Evolutionary conservation across 2,797 vertebrate genomes (phyloP).

Genomic region (Silurus lanzhouensis): DNA sequence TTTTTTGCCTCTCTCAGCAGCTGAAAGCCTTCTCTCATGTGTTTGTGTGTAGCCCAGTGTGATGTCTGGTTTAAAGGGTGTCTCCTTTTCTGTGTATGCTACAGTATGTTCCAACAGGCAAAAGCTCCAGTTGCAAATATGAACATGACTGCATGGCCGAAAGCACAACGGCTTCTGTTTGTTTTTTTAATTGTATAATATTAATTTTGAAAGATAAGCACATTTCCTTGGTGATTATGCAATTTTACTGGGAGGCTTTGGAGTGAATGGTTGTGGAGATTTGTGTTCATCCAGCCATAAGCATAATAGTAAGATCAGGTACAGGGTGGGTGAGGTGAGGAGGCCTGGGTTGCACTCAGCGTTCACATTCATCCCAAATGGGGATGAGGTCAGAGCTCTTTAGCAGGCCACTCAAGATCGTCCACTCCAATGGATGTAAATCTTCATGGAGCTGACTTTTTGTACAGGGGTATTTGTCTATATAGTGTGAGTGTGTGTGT

Average conservation of each 20-base stretch:
- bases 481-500: too few species aligned
- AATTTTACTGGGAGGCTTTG: background rate
- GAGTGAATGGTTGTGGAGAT: too few species aligned
- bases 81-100: background rate
- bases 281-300: too few species aligned
- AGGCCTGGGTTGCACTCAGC: too few species aligned
- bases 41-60: constrained; percentile 25
- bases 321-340: too few species aligned
- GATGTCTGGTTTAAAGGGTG: constrained; percentile 18
- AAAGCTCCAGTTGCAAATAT: background rate
- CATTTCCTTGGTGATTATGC: background rate
- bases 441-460: too few species aligned
- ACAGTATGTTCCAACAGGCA: background rate
- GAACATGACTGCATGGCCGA: background rate
- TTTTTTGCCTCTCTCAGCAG: constrained; percentile 30
- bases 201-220: constrained; percentile 10
- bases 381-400: too few species aligned
- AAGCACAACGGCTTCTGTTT: background rate
- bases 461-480: too few species aligned
- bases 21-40: constrained; percentile 13
- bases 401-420: too few species aligned
- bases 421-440: too few species aligned
- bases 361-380: too few species aligned
- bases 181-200: background rate
- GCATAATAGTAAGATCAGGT: too few species aligned